Percentiles rank a stretch among this genome's conserved stretches.
These are phyloP conservation scores for Pithys albifrons DNA, from an alignment of 2,113 vertebrate species.

Conservation along the genomic window DNA sequence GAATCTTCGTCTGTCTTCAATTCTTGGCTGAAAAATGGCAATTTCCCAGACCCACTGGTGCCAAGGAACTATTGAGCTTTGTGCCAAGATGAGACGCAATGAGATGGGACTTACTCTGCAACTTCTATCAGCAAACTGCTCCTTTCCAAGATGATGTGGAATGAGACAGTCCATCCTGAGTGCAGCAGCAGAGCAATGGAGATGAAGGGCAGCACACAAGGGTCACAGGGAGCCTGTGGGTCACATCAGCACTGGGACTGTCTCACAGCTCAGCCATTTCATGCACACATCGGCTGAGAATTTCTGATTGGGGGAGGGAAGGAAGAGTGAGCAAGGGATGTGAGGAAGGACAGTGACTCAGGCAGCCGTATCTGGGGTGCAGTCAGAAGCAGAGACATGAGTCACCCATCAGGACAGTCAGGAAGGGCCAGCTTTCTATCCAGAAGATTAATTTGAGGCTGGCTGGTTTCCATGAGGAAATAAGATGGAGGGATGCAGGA, in stretches of 20 bases:
- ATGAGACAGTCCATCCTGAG: background rate
- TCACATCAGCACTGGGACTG: background rate
- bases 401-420: slow-evolving; percentile 28
- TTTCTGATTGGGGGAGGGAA: background rate
- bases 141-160: background rate
- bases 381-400: slow-evolving; percentile 40
- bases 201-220: accelerated
- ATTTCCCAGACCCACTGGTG: too few species aligned
- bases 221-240: background rate
- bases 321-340: background rate
- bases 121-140: background rate
- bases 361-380: background rate
- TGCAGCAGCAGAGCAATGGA: background rate
- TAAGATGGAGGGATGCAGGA: background rate
- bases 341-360: slow-evolving; percentile 27
- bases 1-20: too few species aligned
- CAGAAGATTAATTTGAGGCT: slow-evolving; percentile 24
- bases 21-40: too few species aligned
- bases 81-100: too few species aligned
- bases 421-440: background rate
- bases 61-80: too few species aligned
- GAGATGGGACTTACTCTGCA: background rate
- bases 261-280: background rate
- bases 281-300: slow-evolving; percentile 30
- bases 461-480: slow-evolving; percentile 43